A percentile compares a stretch with the other conserved stretches of the same genome.
These are phyloP conservation scores for Eupsilia transversa DNA, from an alignment of 2,888 invertebrate genomes.

Conservation along the genomic window DNA sequence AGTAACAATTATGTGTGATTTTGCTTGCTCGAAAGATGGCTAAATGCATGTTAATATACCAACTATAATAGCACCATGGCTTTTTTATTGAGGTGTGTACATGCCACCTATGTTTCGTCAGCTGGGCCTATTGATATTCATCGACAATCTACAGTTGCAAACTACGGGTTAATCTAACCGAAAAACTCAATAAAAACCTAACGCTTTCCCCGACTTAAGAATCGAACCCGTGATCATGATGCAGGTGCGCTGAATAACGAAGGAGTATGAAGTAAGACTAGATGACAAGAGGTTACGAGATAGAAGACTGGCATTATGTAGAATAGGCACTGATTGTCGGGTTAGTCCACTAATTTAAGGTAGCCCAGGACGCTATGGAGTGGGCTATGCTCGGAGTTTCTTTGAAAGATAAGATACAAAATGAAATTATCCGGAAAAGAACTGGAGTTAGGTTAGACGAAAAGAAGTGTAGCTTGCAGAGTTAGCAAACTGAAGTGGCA, in stretches of 20 bases:
- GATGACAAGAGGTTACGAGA: neutral
- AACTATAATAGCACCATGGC: neutral
- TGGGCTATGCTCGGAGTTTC: neutral
- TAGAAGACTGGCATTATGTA: neutral
- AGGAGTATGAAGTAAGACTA: neutral
- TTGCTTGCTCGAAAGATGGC: neutral
- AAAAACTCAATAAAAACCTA: neutral
- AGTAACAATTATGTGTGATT: constrained; percentile 7
- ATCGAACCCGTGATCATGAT: neutral
- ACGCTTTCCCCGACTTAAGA: neutral
- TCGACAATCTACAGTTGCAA: neutral
- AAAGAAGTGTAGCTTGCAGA: neutral
- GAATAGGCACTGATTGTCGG: neutral
- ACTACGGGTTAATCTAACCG: neutral
- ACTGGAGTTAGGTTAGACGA: neutral
- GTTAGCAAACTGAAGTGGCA: neutral
- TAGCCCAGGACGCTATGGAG: neutral
- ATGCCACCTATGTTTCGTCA: neutral
- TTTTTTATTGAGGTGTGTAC: neutral
- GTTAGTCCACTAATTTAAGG: neutral
- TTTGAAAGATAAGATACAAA: neutral
- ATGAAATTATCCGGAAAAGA: neutral
- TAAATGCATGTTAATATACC: neutral
- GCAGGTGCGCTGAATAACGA: neutral
- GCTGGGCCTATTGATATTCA: neutral